These are phyloP conservation scores for Pachyramphus minor DNA, from an alignment of 2,113 vertebrate species.

Conservation along the genomic window DNA sequence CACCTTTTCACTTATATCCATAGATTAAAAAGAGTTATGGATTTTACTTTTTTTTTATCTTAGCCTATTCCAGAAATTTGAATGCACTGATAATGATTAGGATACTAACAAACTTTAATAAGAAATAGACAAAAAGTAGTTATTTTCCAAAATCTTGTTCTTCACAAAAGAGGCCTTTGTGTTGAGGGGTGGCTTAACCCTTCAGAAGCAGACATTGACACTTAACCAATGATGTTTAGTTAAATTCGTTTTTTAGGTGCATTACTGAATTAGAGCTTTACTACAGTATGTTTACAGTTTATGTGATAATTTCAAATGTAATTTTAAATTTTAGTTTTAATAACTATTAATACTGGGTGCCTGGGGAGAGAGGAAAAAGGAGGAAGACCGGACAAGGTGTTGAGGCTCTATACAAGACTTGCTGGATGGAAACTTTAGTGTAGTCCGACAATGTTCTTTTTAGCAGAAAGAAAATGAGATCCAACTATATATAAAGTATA, in stretches of 20 bases:
- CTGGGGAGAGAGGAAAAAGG: not conserved
- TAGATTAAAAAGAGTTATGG: not conserved
- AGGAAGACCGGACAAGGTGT: not conserved
- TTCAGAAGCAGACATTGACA: not conserved
- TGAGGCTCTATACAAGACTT: not conserved
- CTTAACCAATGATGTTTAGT: not conserved
- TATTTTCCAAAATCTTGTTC: not conserved
- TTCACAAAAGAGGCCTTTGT: not conserved
- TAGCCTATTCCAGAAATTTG: not conserved
- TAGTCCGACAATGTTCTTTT: not conserved
- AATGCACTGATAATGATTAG: not conserved
- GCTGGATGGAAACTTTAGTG: not conserved
- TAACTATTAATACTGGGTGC: not conserved
- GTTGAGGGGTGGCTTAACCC: not conserved
- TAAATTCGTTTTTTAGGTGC: not conserved
- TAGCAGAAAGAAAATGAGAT: not conserved
- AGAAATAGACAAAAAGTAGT: not conserved
- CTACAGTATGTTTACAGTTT: not conserved
- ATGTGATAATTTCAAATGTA: not conserved
- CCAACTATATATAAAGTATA: not conserved
- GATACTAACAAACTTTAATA: not conserved
- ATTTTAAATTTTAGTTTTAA: not conserved
- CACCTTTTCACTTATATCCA: not conserved
- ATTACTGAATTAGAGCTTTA: not conserved
- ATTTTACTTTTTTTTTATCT: not conserved